Evolutionary conservation across 53 echinoderm and acorn worm species (phyloP).

Genomic region (Apostichopus leukothele): DNA sequence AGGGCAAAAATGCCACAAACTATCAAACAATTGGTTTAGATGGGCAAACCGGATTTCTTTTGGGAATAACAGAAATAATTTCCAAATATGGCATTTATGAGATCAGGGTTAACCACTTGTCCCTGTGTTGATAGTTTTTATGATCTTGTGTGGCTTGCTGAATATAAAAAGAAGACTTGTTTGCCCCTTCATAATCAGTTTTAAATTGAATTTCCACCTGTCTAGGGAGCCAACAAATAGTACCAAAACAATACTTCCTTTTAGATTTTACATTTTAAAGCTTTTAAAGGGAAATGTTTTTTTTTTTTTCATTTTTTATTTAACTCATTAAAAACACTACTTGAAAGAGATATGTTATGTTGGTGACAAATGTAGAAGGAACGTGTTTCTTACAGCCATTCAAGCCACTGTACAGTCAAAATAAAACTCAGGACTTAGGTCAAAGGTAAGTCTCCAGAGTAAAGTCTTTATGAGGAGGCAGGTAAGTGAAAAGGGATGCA

Average conservation of each 20-base stretch:
- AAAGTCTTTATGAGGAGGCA: too few relatives aligned
- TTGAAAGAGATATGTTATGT: too few relatives aligned
- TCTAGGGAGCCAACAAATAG: not conserved
- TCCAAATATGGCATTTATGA: constrained; percentile 33
- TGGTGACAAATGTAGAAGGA: too few relatives aligned
- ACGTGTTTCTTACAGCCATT: too few relatives aligned
- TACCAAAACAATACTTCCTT: not conserved
- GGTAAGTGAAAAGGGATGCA: too few relatives aligned
- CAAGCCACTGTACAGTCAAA: too few relatives aligned
- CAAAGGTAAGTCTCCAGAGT: too few relatives aligned
- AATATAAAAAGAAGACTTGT: constrained; percentile 16
- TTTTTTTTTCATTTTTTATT: not conserved
- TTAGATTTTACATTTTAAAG: not conserved
- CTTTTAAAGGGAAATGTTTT: not conserved
- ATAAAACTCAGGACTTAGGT: too few relatives aligned
- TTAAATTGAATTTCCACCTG: constrained; percentile 39
- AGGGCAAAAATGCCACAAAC: not conserved
- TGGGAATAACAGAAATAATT: constrained; percentile 6
- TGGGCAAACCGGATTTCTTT: not conserved
- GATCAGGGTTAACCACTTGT: constrained; percentile 32
- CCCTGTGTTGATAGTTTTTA: constrained; percentile 30
- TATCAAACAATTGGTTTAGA: constrained; percentile 2
- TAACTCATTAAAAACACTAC: too few relatives aligned
- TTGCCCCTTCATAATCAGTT: not conserved
- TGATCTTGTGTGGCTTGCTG: constrained; percentile 6